Conservation (phyloP, 2,888 invertebrate species). For the Bombylius discolor region DNA sequence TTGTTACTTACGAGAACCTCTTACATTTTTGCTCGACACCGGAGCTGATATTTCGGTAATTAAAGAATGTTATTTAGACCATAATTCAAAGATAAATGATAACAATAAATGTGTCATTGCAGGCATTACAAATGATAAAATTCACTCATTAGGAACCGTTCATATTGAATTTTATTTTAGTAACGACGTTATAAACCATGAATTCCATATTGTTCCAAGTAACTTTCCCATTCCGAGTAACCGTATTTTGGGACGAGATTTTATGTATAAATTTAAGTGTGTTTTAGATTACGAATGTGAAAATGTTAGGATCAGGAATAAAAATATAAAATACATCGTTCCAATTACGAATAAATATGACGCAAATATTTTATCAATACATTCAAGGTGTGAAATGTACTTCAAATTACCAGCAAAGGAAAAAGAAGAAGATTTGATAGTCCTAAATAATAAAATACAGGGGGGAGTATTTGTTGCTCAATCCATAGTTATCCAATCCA, state of each 20-base stretch:
- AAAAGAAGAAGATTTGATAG: neutral
- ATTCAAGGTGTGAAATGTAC: neutral
- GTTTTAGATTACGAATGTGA: neutral
- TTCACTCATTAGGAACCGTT: neutral
- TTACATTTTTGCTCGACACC: neutral
- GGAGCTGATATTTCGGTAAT: neutral
- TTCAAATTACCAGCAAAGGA: neutral
- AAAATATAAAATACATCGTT: neutral
- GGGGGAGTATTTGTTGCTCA: neutral
- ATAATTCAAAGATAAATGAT: neutral
- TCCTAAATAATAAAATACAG: too few relatives aligned
- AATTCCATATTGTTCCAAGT: neutral
- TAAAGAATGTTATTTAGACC: too few relatives aligned
- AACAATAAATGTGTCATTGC: neutral
- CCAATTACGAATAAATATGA: neutral
- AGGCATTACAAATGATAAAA: neutral
- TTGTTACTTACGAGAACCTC: too few relatives aligned
- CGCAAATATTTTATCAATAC: neutral
- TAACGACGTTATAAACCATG: neutral
- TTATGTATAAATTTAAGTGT: neutral
- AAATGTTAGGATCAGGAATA: neutral
- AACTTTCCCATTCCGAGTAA: neutral
- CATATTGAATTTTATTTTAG: neutral
- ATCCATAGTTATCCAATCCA: conserved; percentile 1
- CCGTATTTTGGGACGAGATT: neutral